A percentile compares a stretch with the other conserved stretches of the same genome.
Evolutionary conservation across 2,888 invertebrate genomes (phyloP).

Genomic region (Acanthococcus lagerstroemiae): DNA sequence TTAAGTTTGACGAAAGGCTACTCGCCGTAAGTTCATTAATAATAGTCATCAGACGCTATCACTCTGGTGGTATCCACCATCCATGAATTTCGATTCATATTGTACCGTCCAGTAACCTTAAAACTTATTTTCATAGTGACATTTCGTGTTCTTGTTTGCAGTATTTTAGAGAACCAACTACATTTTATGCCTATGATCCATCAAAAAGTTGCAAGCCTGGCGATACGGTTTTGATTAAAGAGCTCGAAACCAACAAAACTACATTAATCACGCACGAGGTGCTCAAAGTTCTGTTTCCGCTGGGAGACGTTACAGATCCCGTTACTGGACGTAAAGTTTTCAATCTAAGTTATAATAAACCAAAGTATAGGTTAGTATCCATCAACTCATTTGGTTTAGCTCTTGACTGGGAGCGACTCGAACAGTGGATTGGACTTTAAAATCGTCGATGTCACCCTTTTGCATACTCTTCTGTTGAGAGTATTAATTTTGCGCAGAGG

Average conservation of each 20-base stretch:
- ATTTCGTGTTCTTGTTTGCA: conserved; percentile 42
- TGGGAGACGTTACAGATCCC: conserved; percentile 79
- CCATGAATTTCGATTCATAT: too few relatives aligned
- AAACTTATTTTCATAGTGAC: not conserved
- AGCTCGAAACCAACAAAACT: conserved; percentile 60
- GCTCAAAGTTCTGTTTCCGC: conserved; percentile 64
- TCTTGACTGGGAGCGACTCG: too few relatives aligned
- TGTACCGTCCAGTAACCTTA: conserved; percentile 38
- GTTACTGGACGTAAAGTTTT: conserved; percentile 70
- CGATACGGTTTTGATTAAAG: conserved; percentile 69
- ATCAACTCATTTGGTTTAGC: too few relatives aligned
- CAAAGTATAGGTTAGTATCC: conserved; percentile 58
- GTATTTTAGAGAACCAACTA: conserved; percentile 68
- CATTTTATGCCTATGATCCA: conserved; percentile 68
- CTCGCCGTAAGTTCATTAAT: conserved; percentile 57
- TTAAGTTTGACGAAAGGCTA: conserved; percentile 64
- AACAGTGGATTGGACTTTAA: not conserved
- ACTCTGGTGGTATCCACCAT: too few relatives aligned
- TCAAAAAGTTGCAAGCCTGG: conserved; percentile 66
- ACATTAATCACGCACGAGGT: conserved; percentile 69
- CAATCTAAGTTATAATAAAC: conserved; percentile 41
- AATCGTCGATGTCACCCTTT: too few relatives aligned
- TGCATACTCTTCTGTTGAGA: not conserved
- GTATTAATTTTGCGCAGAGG: too few relatives aligned
- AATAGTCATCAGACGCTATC: too few relatives aligned